Evolutionary conservation across 2,113 vertebrate genomes (phyloP).

Genomic region (Poecile atricapillus): DNA sequence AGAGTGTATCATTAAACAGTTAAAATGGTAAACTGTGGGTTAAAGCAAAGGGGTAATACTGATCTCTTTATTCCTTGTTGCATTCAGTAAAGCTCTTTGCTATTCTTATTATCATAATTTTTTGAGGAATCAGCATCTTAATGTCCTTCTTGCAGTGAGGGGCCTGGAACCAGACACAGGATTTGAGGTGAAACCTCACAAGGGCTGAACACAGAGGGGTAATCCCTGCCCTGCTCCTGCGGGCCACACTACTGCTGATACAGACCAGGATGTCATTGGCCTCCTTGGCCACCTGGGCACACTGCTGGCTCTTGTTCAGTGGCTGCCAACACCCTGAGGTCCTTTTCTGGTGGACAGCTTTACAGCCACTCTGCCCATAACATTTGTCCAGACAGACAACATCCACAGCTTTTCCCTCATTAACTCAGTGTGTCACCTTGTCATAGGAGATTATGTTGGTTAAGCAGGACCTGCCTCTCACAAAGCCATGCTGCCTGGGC

Average conservation of each 20-base stretch:
- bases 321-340: not conserved
- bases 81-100: not conserved
- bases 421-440: no score
- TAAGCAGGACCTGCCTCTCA: not conserved
- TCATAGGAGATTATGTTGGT: not conserved
- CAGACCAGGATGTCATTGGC: not conserved
- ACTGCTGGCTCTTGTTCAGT: not conserved
- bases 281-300: not conserved
- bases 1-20: not conserved
- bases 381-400: not conserved
- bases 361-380: not conserved
- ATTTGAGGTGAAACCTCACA: accelerated
- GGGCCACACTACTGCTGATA: not conserved
- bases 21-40: not conserved
- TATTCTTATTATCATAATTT: not conserved
- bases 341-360: not conserved
- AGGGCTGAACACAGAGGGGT: not conserved
- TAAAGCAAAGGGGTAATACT: not conserved
- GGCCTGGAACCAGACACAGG: accelerated
- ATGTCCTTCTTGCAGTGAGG: not conserved
- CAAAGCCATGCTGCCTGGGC: no score
- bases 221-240: not conserved
- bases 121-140: not conserved
- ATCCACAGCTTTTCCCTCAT: not conserved
- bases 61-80: not conserved